phyloP scores from a whole-genome alignment of 2,113 vertebrate species.

The Sorex araneus region DNA sequence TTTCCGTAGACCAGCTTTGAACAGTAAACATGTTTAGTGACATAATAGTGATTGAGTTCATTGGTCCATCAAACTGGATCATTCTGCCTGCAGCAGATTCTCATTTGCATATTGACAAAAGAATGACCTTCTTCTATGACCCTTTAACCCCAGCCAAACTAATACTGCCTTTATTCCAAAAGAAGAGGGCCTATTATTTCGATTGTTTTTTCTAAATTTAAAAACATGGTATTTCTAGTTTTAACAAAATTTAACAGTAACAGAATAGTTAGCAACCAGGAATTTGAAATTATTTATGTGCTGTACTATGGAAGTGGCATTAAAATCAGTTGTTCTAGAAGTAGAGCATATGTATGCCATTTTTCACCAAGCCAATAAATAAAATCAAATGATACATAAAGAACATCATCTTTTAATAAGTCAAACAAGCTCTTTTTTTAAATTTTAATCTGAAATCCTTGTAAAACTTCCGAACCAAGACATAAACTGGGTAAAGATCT shows the following conservation, averaged over 20 bases:
- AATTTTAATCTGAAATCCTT: not conserved
- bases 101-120: constrained; percentile 74
- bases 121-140: constrained; percentile 27
- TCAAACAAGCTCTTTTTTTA: constrained; percentile 51
- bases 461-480: not conserved
- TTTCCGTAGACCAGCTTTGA: constrained; percentile 58
- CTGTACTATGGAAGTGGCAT: not conserved
- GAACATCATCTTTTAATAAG: constrained; percentile 78
- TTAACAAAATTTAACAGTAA: constrained; percentile 36
- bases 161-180: constrained; percentile 69
- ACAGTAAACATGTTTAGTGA: constrained; percentile 16
- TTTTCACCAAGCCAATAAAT: constrained; percentile 80
- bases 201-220: constrained; percentile 36
- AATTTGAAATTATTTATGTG: constrained; percentile 32
- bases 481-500: not conserved
- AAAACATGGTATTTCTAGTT: not conserved
- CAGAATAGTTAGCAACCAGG: not conserved
- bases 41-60: constrained; percentile 1
- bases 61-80: not conserved
- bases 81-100: constrained; percentile 45
- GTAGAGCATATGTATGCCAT: constrained; percentile 43
- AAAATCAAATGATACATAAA: constrained; percentile 65
- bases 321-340: constrained; percentile 54
- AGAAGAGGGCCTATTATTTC: not conserved
- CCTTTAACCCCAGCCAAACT: not conserved